These are phyloP conservation scores for Paramormyrops hopkinsi DNA, from an alignment of 2,797 vertebrate species.

Conservation along the genomic window DNA sequence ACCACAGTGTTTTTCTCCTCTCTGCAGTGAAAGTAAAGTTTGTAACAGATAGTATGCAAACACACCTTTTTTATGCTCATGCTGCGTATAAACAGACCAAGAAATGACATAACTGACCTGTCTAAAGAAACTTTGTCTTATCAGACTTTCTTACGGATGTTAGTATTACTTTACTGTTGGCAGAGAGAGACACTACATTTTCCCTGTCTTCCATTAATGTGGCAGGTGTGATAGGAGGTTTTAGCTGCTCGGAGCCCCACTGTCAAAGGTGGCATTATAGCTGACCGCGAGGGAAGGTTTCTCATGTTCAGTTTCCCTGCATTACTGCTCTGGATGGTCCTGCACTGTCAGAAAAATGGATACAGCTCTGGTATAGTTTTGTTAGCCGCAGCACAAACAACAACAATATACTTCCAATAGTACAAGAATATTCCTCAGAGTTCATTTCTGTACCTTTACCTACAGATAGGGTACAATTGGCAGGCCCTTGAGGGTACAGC, in stretches of 20 bases:
- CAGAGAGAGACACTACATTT: background rate
- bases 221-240: background rate
- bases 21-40: background rate
- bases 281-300: background rate
- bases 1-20: background rate
- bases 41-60: background rate
- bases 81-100: background rate
- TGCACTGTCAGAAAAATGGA: background rate
- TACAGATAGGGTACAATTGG: background rate
- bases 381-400: background rate
- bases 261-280: background rate
- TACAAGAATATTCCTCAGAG: background rate
- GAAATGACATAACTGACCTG: background rate
- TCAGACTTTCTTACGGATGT: background rate
- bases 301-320: background rate
- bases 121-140: background rate
- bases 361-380: background rate
- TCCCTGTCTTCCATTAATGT: background rate
- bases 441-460: background rate
- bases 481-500: background rate
- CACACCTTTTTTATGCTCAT: background rate
- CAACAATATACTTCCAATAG: background rate
- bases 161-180: background rate
- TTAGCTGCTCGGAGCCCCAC: background rate
- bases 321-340: background rate